Percentiles rank a stretch among this genome's conserved stretches.
Conservation (phyloP, 2,113 vertebrate genomes). For the Dendrocopos noguchii region DNA sequence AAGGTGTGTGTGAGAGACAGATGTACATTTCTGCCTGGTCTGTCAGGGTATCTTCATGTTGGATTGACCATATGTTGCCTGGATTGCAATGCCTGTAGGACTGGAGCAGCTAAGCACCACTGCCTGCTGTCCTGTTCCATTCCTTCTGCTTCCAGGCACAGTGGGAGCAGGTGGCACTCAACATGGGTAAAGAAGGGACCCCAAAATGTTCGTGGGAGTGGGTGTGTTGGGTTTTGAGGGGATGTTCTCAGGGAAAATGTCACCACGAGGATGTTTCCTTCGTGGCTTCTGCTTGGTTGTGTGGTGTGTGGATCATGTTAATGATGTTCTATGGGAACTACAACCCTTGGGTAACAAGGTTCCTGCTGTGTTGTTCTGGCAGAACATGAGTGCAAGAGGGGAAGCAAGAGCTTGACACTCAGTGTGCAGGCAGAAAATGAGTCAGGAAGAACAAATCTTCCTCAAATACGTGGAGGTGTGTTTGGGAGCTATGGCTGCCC, state of each 20-base stretch:
- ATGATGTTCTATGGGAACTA: not conserved
- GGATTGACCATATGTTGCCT: not conserved
- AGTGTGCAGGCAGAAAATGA: not conserved
- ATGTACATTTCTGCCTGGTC: not conserved
- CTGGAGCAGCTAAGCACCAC: not conserved
- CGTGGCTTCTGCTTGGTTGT: not conserved
- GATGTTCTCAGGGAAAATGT: not conserved
- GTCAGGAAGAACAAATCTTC: not conserved
- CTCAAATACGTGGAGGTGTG: not conserved
- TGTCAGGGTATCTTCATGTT: not conserved
- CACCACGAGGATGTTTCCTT: too few relatives aligned
- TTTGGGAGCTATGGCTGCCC: not conserved
- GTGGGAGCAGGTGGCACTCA: accelerated
- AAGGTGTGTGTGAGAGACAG: not conserved
- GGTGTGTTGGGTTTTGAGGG: accelerated
- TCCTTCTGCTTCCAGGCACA: not conserved
- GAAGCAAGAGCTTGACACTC: not conserved
- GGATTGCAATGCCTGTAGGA: not conserved
- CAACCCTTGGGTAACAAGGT: not conserved
- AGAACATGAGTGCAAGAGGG: too few relatives aligned
- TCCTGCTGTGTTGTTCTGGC: not conserved
- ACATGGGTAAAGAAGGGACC: accelerated
- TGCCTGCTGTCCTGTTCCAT: not conserved
- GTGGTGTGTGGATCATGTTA: not conserved
- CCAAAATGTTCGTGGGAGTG: accelerated